Evolutionary conservation across 2,113 vertebrate genomes (phyloP).

Genomic region (Vimba vimba): DNA sequence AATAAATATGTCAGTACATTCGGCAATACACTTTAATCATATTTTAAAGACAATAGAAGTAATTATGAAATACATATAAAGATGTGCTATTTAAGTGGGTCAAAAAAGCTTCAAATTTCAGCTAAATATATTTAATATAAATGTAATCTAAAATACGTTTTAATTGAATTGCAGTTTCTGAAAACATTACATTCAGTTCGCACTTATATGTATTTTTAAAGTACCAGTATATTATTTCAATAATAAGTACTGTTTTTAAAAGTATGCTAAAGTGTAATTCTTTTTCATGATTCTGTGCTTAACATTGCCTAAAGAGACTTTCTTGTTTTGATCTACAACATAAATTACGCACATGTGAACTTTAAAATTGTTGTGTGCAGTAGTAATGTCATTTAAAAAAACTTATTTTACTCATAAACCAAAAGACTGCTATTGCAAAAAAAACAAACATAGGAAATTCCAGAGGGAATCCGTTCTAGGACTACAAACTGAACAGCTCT

Average conservation of each 20-base stretch:
- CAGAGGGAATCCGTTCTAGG: not conserved
- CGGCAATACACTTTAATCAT: too few relatives aligned
- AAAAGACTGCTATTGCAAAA: not conserved
- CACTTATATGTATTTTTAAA: not conserved
- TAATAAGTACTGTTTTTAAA: not conserved
- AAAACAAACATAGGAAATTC: not conserved
- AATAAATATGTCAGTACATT: too few relatives aligned
- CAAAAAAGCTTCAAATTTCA: not conserved
- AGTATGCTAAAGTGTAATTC: not conserved
- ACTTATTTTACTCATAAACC: not conserved
- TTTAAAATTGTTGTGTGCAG: too few relatives aligned
- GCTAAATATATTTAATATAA: too few relatives aligned
- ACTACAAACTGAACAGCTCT: slow-evolving; percentile 3
- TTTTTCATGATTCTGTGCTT: not conserved
- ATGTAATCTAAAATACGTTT: too few relatives aligned
- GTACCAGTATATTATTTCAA: not conserved
- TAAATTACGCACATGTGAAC: not conserved
- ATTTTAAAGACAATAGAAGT: too few relatives aligned
- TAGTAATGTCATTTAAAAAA: too few relatives aligned
- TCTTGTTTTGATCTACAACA: not conserved
- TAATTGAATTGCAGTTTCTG: too few relatives aligned
- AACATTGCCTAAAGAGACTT: not conserved
- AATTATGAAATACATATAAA: too few relatives aligned
- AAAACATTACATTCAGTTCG: too few relatives aligned
- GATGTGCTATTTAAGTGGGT: not conserved